These are phyloP conservation scores for Meloidogyne hapla DNA, from an alignment of 1,140 invertebrate species.

Conservation along the genomic window DNA sequence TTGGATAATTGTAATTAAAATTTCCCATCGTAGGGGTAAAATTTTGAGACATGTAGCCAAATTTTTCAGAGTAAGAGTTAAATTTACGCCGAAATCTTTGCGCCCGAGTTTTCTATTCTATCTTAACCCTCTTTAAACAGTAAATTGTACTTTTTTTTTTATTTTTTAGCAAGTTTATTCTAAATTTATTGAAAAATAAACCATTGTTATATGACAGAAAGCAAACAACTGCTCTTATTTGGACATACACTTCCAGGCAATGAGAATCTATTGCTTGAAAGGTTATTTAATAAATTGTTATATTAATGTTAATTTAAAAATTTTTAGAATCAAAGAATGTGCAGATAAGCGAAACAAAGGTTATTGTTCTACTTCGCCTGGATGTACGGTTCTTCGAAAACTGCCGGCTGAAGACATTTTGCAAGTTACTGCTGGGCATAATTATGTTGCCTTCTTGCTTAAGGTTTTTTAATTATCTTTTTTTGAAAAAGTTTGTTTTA, in stretches of 20 bases:
- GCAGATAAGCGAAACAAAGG: constrained; percentile 47
- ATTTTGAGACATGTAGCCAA: too few species aligned
- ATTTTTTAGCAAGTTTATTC: too few species aligned
- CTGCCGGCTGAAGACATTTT: constrained; percentile 43
- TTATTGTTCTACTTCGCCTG: constrained; percentile 19
- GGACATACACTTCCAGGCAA: constrained; percentile 32
- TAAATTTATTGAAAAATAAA: constrained; percentile 1
- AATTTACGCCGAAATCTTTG: too few species aligned
- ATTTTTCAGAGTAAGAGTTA: too few species aligned
- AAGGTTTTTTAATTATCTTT: too few species aligned
- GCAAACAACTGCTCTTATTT: constrained; percentile 33
- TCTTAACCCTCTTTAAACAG: too few species aligned
- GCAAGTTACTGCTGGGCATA: constrained; percentile 53
- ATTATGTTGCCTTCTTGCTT: constrained; percentile 51
- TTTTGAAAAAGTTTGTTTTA: too few species aligned
- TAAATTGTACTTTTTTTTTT: too few species aligned
- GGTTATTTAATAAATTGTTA: neutral
- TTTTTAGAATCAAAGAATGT: constrained; percentile 42
- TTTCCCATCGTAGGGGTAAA: too few species aligned
- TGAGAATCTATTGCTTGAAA: constrained; percentile 23
- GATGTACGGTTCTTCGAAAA: constrained; percentile 18
- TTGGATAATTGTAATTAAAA: too few species aligned
- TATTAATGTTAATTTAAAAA: neutral
- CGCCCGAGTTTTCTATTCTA: too few species aligned
- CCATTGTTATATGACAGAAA: constrained; percentile 16